These are phyloP conservation scores for Melanotaenia pygmaea DNA, from an alignment of 2,797 vertebrate species.

Conservation along the genomic window DNA sequence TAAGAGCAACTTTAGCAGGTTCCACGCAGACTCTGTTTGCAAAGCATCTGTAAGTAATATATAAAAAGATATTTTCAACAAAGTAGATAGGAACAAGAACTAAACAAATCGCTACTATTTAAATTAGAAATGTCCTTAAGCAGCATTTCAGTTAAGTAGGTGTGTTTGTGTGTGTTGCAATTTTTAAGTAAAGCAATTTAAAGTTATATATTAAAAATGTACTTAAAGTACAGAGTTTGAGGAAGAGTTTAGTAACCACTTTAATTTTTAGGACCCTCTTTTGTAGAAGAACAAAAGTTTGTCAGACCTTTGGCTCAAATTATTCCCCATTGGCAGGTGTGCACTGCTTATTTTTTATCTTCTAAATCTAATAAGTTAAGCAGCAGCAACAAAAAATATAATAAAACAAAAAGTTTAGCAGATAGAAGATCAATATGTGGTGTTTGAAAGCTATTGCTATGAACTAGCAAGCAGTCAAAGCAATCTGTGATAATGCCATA, in stretches of 20 bases:
- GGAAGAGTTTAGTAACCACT: background rate
- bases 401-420: too few relatives aligned
- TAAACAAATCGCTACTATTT: background rate
- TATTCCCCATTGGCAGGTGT: background rate
- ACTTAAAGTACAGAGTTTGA: background rate
- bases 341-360: background rate
- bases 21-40: slow-evolving; percentile 97
- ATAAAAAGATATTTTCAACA: background rate
- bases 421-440: background rate
- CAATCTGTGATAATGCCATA: too few relatives aligned
- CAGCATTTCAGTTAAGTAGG: background rate
- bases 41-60: slow-evolving; percentile 94
- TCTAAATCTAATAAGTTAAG: too few relatives aligned
- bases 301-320: background rate
- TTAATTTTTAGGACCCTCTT: background rate
- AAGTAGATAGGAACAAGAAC: background rate
- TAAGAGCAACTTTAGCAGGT: slow-evolving; percentile 98
- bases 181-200: background rate
- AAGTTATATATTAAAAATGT: background rate
- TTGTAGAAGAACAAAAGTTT: background rate
- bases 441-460: background rate
- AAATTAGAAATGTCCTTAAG: background rate
- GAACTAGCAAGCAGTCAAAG: too few relatives aligned
- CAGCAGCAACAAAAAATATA: too few relatives aligned
- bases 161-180: background rate